phyloP scores from a whole-genome alignment of 2,888 invertebrate species.

The Galerucella nymphaeae region DNA sequence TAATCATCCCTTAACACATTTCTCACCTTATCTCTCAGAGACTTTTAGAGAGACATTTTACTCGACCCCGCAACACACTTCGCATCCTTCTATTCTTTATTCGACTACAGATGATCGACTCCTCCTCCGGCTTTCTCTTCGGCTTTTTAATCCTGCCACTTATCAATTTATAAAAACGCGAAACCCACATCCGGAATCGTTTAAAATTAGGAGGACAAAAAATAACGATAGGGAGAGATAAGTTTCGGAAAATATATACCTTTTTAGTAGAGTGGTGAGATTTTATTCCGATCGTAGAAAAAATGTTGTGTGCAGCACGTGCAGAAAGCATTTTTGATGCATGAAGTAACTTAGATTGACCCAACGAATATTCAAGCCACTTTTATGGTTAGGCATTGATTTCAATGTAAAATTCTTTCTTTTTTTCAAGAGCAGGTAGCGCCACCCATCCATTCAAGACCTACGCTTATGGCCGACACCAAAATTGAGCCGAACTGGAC shows the following conservation, averaged over 20 bases:
- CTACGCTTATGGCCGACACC: no score
- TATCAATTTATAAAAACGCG: conserved; percentile 29
- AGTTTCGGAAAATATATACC: neutral
- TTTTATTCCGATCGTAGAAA: no score
- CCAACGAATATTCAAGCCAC: no score
- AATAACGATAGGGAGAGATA: neutral
- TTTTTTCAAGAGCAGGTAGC: no score
- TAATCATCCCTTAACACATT: conserved; percentile 65
- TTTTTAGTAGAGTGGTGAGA: neutral
- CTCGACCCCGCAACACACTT: conserved; percentile 21
- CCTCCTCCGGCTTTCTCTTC: neutral
- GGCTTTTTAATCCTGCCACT: conserved; percentile 32
- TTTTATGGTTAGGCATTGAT: no score
- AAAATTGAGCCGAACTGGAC: no score
- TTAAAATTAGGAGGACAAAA: neutral
- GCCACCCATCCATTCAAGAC: no score
- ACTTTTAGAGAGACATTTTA: conserved; percentile 53
- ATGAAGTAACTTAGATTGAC: no score
- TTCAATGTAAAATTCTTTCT: no score
- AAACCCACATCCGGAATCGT: conserved; percentile 16
- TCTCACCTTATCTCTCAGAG: conserved; percentile 60
- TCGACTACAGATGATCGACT: conserved; percentile 17
- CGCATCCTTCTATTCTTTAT: neutral
- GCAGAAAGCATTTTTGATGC: no score
- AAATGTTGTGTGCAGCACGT: no score